Percentiles rank a stretch among this genome's conserved stretches.
Conservation (phyloP, 2,113 vertebrate genomes). For the Anthoscopus minutus region DNA sequence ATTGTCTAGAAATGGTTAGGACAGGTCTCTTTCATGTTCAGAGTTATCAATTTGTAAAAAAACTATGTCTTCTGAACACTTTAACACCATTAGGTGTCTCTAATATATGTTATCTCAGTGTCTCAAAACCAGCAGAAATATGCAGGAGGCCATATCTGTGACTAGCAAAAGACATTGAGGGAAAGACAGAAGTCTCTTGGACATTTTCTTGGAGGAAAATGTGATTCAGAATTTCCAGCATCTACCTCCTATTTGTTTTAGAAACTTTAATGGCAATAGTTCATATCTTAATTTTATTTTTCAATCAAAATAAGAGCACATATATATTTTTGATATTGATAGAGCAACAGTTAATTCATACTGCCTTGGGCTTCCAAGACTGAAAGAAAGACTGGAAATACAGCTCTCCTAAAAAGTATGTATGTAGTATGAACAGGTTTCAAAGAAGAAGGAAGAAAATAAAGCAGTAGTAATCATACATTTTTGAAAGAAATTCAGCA, state of each 20-base stretch:
- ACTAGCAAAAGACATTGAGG: neutral
- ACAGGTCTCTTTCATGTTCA: neutral
- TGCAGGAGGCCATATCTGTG: neutral
- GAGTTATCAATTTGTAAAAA: neutral
- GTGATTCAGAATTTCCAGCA: neutral
- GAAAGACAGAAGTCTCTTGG: neutral
- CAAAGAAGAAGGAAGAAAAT: neutral
- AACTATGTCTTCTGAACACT: neutral
- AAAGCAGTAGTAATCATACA: neutral
- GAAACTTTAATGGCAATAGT: neutral
- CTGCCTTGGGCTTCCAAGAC: neutral
- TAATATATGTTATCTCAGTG: neutral
- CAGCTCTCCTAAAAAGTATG: neutral
- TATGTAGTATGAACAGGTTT: neutral
- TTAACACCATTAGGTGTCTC: neutral
- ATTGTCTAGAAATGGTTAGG: neutral
- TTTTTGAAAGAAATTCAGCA: neutral
- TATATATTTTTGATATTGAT: neutral
- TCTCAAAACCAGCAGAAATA: neutral
- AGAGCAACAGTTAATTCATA: neutral
- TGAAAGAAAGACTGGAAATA: neutral
- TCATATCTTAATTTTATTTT: neutral
- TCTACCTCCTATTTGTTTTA: neutral
- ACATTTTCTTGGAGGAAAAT: neutral
- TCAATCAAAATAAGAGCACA: neutral